These are phyloP conservation scores for Emberiza fucata DNA, from an alignment of 2,113 vertebrate species.

Conservation along the genomic window DNA sequence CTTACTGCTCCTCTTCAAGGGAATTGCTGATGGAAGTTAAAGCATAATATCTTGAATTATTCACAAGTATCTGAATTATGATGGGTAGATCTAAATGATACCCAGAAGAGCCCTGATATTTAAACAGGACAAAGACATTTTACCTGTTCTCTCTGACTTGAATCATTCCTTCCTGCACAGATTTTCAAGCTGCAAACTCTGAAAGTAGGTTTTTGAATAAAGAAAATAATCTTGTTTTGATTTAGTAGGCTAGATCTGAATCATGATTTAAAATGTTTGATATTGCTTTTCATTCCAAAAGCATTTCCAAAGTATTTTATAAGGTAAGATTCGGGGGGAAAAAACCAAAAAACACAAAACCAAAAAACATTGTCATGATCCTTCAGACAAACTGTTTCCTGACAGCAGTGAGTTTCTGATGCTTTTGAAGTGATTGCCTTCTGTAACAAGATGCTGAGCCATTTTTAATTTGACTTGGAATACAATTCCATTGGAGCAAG, in stretches of 20 bases:
- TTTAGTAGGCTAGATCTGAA: neutral
- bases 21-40: constrained; percentile 22
- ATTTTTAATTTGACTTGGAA: neutral
- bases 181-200: neutral
- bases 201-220: neutral
- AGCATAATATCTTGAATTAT: constrained; percentile 32
- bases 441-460: neutral
- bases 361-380: neutral
- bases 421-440: neutral
- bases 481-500: neutral
- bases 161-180: neutral
- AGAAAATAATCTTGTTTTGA: neutral
- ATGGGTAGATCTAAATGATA: neutral
- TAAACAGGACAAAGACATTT: neutral
- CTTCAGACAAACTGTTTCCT: neutral
- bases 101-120: neutral
- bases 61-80: neutral
- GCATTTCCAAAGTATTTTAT: neutral
- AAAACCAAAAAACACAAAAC: neutral
- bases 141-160: neutral
- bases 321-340: neutral
- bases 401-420: neutral
- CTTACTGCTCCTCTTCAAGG: neutral
- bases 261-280: neutral
- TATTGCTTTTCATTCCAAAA: neutral